Conservation (phyloP, 2,113 vertebrate species). For the Oxyruncus cristatus region DNA sequence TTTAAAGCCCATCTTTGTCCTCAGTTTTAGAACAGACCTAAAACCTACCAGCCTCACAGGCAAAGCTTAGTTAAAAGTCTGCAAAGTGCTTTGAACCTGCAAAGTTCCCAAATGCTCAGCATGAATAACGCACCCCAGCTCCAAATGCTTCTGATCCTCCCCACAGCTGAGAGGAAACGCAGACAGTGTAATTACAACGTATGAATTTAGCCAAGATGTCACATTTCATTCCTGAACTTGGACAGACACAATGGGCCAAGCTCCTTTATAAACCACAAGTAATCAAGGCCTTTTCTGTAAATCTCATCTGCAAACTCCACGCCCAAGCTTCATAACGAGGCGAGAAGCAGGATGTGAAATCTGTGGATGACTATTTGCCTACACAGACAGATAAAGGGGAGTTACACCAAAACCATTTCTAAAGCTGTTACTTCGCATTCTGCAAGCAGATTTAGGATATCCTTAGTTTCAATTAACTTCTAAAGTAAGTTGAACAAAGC, state of each 20-base stretch:
- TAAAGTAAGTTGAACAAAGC: conserved; percentile 29
- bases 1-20: not conserved
- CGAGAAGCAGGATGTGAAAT: not conserved
- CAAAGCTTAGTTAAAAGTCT: conserved; percentile 44
- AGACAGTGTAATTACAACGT: conserved; percentile 54
- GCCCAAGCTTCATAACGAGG: not conserved
- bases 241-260: conserved; percentile 23
- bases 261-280: not conserved
- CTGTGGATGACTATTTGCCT: not conserved
- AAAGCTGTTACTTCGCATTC: conserved; percentile 19
- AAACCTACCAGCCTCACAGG: not conserved
- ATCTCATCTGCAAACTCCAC: conserved; percentile 30
- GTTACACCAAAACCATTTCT: conserved; percentile 12
- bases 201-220: conserved; percentile 27
- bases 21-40: not conserved
- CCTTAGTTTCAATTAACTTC: conserved; percentile 50
- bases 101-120: conserved; percentile 5
- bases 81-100: conserved; percentile 36
- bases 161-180: conserved; percentile 49
- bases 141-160: conserved; percentile 20
- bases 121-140: conserved; percentile 19
- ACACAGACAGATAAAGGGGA: not conserved
- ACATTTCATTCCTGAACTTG: not conserved
- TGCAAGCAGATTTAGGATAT: conserved; percentile 13
- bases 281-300: conserved; percentile 47